A percentile compares a stretch with the other conserved stretches of the same genome.
Evolutionary conservation across 37 sponge, comb jelly and placozoan genomes (phyloP).

Genomic region (Petrosia ficiformis): DNA sequence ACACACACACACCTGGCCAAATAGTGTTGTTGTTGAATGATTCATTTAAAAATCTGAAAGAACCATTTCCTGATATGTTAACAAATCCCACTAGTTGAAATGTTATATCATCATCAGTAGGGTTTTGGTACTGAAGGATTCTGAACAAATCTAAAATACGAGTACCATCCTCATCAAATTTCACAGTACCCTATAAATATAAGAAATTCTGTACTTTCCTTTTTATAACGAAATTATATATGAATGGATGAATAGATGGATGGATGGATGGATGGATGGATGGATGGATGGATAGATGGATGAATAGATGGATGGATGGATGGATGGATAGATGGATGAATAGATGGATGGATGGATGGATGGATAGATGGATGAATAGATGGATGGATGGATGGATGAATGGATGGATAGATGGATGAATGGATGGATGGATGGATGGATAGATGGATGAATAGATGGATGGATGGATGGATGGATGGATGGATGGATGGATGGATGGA

Average conservation of each 20-base stretch:
- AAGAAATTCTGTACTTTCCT: neutral
- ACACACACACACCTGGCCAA: too few species aligned
- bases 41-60: too few species aligned
- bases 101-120: too few species aligned
- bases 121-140: constrained; percentile 4
- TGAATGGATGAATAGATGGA: neutral
- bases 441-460: neutral
- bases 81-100: too few species aligned
- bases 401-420: neutral
- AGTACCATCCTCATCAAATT: constrained; percentile 9
- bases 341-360: neutral
- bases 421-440: neutral
- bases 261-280: neutral
- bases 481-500: neutral
- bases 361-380: neutral
- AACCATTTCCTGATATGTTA: too few species aligned
- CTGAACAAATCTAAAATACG: neutral
- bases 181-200: neutral
- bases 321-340: neutral
- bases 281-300: neutral
- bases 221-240: neutral
- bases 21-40: neutral
- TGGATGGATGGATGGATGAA: neutral
- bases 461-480: neutral
- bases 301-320: neutral